phyloP scores from a whole-genome alignment of 2,113 vertebrate genomes.

The Poecilia latipinna region DNA sequence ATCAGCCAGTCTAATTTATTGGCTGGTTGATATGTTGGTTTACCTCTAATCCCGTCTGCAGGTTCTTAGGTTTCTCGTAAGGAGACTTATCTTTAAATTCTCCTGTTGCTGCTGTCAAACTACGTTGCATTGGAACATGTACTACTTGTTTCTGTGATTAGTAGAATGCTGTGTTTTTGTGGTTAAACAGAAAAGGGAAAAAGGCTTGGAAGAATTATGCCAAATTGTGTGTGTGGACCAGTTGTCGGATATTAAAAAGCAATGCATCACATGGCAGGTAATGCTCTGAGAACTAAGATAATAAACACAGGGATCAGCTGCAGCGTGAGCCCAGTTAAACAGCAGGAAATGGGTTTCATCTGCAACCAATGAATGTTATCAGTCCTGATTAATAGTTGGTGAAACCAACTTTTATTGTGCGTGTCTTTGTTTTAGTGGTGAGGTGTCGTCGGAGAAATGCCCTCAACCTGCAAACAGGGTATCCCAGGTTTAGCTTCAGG shows the following conservation, averaged over 20 bases:
- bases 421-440: slow-evolving; percentile 23
- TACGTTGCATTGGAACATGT: slow-evolving; percentile 44
- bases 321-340: slow-evolving; percentile 47
- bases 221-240: slow-evolving; percentile 12
- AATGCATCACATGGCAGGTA: slow-evolving; percentile 34
- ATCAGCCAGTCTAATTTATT: neutral
- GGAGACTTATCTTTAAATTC: slow-evolving; percentile 49
- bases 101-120: slow-evolving; percentile 33
- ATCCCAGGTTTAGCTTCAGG: neutral
- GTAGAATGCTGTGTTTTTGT: slow-evolving; percentile 41
- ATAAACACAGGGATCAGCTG: slow-evolving; percentile 64
- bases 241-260: slow-evolving; percentile 31
- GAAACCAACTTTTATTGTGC: slow-evolving; percentile 43
- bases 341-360: slow-evolving; percentile 72
- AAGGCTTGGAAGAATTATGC: slow-evolving; percentile 15
- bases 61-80: slow-evolving; percentile 54
- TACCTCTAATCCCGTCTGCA: slow-evolving; percentile 53
- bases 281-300: slow-evolving; percentile 39
- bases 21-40: neutral
- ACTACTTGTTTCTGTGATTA: slow-evolving; percentile 37
- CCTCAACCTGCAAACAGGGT: neutral
- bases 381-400: slow-evolving; percentile 64
- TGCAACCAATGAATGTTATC: slow-evolving; percentile 69
- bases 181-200: slow-evolving; percentile 24
- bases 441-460: slow-evolving; percentile 14